Evolutionary conservation across 2,113 vertebrate species (phyloP).

Genomic region (Psilopogon haemacephalus): DNA sequence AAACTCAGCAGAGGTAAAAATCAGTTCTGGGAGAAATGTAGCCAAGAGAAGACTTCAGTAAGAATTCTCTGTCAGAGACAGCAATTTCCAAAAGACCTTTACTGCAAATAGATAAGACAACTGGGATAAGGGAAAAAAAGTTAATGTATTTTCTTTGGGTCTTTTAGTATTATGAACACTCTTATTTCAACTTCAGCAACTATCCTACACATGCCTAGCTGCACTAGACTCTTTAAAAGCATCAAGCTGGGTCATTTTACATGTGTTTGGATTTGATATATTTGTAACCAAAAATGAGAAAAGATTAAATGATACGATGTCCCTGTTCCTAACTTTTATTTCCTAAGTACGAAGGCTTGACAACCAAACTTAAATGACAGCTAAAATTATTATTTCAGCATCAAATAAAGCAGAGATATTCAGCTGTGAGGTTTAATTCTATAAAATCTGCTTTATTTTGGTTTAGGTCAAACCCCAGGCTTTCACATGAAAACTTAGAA

Average conservation of each 20-base stretch:
- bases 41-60: not conserved
- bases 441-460: not conserved
- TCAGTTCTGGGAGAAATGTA: not conserved
- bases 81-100: not conserved
- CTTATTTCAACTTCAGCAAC: not conserved
- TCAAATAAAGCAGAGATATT: not conserved
- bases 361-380: constrained; percentile 5
- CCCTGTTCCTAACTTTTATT: not conserved
- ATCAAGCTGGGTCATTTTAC: not conserved
- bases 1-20: not conserved
- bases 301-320: not conserved
- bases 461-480: not conserved
- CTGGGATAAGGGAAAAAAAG: not conserved
- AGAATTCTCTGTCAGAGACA: not conserved
- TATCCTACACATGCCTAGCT: not conserved
- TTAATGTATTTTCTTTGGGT: not conserved
- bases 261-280: not conserved
- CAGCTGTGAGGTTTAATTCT: not conserved
- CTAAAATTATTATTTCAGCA: constrained; percentile 14
- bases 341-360: not conserved
- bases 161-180: not conserved
- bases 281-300: not conserved
- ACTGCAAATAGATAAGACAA: not conserved
- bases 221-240: not conserved
- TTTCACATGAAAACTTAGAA: not conserved